Conservation (phyloP, 1,140 invertebrate species). For the Bombus affinis region DNA sequence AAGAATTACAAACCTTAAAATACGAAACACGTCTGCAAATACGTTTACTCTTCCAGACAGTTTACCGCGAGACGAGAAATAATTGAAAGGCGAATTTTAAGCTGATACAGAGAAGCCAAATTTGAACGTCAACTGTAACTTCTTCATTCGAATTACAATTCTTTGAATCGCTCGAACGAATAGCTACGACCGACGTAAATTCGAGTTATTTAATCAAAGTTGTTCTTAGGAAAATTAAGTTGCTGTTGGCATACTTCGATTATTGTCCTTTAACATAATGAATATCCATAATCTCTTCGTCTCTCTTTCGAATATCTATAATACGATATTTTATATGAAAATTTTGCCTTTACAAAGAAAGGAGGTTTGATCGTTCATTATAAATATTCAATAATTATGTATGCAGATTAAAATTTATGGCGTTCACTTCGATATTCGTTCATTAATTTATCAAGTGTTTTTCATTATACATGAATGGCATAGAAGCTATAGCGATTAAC, state of each 20-base stretch:
- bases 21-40: neutral
- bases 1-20: conserved; percentile 6
- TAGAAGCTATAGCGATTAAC: neutral
- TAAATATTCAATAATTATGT: conserved; percentile 3
- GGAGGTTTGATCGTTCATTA: neutral
- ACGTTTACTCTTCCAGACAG: neutral
- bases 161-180: neutral
- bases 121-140: neutral
- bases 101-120: neutral
- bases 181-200: no score
- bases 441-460: neutral
- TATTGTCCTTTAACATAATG: neutral
- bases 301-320: neutral
- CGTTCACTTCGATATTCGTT: neutral
- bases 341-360: neutral
- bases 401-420: neutral
- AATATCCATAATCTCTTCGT: neutral
- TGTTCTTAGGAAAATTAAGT: neutral
- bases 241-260: neutral
- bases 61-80: neutral
- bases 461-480: neutral
- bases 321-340: neutral
- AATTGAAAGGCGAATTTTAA: neutral
- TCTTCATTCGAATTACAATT: neutral
- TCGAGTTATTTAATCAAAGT: neutral